Conservation (phyloP, 1,140 invertebrate genomes). For the Polyergus mexicanus region DNA sequence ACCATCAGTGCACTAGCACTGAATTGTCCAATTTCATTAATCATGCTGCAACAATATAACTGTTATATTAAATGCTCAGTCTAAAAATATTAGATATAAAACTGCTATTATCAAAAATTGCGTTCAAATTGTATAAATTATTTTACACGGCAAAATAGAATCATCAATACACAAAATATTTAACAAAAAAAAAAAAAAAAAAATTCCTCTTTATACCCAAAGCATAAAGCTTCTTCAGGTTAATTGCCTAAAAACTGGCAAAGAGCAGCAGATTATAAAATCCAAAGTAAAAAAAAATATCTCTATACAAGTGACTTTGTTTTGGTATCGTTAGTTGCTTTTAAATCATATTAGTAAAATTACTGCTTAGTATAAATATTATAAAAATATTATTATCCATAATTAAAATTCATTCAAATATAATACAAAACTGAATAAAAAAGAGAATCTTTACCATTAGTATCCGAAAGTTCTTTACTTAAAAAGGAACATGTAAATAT, state of each 20-base stretch:
- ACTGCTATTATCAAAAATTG: conserved; percentile 47
- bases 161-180: conserved; percentile 7
- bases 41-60: conserved; percentile 86
- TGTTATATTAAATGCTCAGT: conserved; percentile 80
- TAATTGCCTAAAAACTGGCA: conserved; percentile 64
- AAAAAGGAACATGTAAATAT: conserved; percentile 45
- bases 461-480: conserved; percentile 34
- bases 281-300: conserved; percentile 36
- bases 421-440: not conserved
- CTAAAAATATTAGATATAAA: conserved; percentile 49
- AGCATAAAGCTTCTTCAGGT: conserved; percentile 67
- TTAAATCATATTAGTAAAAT: conserved; percentile 20
- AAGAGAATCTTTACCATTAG: conserved; percentile 17
- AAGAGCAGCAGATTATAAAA: conserved; percentile 41
- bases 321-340: conserved; percentile 54
- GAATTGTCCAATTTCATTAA: conserved; percentile 80
- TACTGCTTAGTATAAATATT: conserved; percentile 12
- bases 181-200: conserved; percentile 8
- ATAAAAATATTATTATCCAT: conserved; percentile 5
- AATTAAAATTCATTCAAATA: conserved; percentile 27
- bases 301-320: conserved; percentile 19
- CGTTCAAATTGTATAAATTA: conserved; percentile 22
- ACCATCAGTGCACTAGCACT: conserved; percentile 77
- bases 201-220: conserved; percentile 63
- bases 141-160: conserved; percentile 51